These are phyloP conservation scores for Salpingus planirostris DNA, from an alignment of 2,888 invertebrate genomes.

Conservation along the genomic window DNA sequence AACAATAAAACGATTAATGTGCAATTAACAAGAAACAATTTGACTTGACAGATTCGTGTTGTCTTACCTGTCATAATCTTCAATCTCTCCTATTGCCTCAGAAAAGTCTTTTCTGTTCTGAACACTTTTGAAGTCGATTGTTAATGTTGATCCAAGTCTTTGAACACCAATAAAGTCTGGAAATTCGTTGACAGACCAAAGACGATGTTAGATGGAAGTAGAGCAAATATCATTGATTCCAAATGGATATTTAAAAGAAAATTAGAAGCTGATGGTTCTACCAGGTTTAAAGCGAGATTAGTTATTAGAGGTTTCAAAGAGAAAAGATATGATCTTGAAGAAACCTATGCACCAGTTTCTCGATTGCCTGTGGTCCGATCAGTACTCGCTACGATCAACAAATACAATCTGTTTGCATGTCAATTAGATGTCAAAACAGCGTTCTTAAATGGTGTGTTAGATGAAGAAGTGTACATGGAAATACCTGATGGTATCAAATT, in stretches of 20 bases:
- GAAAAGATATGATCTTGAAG: constrained; percentile 9
- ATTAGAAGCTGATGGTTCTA: constrained; percentile 8
- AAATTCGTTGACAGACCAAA: constrained; percentile 11
- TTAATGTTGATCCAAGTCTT: no score
- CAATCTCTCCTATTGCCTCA: no score
- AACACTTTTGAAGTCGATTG: no score
- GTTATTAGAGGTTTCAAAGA: constrained; percentile 13
- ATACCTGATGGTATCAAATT: constrained; percentile 17
- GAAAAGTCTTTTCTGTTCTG: no score
- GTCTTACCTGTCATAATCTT: no score
- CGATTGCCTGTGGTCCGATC: constrained; percentile 9
- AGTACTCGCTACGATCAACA: constrained; percentile 1
- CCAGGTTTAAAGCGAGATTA: constrained; percentile 13
- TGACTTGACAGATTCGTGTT: no score
- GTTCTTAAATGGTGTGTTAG: constrained; percentile 23
- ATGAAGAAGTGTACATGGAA: constrained; percentile 24
- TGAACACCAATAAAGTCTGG: constrained; percentile 11
- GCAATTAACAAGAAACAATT: no score
- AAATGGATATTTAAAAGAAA: constrained; percentile 12
- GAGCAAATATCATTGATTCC: constrained; percentile 8
- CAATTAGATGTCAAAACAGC: constrained; percentile 25
- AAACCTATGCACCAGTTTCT: constrained; percentile 14
- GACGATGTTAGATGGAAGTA: not conserved
- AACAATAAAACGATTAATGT: no score
- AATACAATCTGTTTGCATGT: not conserved